These are phyloP conservation scores for Dipus sagitta DNA, from an alignment of 2,797 vertebrate species.

Conservation along the genomic window DNA sequence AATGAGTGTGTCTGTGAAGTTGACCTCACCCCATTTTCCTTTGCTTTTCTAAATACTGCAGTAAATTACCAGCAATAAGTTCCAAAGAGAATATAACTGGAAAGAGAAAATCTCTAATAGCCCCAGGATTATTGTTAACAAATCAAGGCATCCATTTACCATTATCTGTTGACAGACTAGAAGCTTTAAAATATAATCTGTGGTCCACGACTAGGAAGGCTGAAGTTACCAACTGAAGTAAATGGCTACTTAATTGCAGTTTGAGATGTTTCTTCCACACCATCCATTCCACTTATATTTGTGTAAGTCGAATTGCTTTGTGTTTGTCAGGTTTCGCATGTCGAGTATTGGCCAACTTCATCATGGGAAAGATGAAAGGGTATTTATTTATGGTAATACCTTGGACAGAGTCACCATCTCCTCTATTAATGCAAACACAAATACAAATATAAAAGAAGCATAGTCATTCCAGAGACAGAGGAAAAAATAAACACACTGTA, in stretches of 20 bases:
- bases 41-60: neutral
- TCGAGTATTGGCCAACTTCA: neutral
- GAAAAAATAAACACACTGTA: neutral
- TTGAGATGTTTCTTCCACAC: neutral
- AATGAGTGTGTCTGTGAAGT: slow-evolving; percentile 19
- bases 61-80: slow-evolving; percentile 59
- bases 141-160: slow-evolving; percentile 20
- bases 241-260: neutral
- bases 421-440: neutral
- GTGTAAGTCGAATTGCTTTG: neutral
- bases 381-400: neutral
- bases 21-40: neutral
- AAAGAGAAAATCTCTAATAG: slow-evolving; percentile 53
- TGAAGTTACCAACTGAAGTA: neutral
- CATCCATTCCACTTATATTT: neutral
- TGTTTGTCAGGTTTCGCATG: neutral
- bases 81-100: slow-evolving; percentile 52
- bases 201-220: neutral
- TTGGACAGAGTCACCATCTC: slow-evolving; percentile 8
- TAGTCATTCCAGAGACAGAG: neutral
- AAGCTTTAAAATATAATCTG: slow-evolving; percentile 10
- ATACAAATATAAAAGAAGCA: neutral
- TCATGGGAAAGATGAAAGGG: neutral
- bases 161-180: slow-evolving; percentile 32
- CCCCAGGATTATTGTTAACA: slow-evolving; percentile 34